Evolutionary conservation across 1,140 invertebrate genomes (phyloP).

Genomic region (Conus ventricosus): DNA sequence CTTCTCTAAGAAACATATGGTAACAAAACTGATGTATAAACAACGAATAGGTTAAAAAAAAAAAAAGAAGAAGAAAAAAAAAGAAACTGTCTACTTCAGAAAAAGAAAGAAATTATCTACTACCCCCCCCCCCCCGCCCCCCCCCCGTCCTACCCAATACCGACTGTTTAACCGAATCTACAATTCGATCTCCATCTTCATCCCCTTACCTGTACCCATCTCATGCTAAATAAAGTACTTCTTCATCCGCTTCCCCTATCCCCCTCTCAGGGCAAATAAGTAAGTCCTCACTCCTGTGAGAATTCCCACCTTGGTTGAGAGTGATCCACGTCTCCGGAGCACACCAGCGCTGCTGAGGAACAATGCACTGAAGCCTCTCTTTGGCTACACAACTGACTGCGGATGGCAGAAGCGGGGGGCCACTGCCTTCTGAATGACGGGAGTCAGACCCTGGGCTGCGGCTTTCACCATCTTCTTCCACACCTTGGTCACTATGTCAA

Average conservation of each 20-base stretch:
- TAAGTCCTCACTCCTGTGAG: background rate
- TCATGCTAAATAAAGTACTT: no score
- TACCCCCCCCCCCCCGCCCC: no score
- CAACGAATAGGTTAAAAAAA: no score
- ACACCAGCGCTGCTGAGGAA: conserved; percentile 47
- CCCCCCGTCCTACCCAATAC: no score
- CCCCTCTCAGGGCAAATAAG: background rate
- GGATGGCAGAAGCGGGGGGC: conserved; percentile 58
- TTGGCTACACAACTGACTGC: conserved; percentile 55
- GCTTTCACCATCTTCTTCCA: conserved; percentile 57
- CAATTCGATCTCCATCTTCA: no score
- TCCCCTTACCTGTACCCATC: no score
- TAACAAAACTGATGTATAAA: no score
- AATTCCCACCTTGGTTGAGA: conserved; percentile 52
- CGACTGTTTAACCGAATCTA: no score
- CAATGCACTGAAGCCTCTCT: conserved; percentile 48
- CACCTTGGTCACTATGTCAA: conserved; percentile 49
- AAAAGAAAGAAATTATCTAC: no score
- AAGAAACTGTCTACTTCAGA: no score
- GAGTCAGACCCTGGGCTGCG: conserved; percentile 44
- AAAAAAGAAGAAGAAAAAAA: no score
- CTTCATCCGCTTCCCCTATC: background rate
- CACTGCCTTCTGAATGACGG: conserved; percentile 55
- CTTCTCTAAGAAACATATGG: no score
- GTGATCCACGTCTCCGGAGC: conserved; percentile 45